phyloP scores from a whole-genome alignment of 2,888 invertebrate genomes.

The Leucophenga maculata region DNA sequence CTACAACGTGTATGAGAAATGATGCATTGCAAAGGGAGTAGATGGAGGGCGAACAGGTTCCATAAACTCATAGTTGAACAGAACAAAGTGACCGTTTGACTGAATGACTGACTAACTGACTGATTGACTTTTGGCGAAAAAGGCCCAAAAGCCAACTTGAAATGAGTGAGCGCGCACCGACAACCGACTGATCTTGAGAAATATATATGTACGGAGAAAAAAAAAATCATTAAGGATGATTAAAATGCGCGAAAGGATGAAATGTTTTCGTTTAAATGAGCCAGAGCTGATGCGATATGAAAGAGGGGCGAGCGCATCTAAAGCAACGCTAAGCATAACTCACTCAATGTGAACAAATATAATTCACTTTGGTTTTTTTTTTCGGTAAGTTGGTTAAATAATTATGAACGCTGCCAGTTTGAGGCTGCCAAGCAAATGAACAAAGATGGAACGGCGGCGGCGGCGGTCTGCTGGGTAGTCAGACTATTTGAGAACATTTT shows the following conservation, averaged over 20 bases:
- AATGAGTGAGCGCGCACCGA: neutral
- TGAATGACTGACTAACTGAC: neutral
- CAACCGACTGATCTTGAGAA: neutral
- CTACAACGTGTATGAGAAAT: neutral
- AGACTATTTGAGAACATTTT: neutral
- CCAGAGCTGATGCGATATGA: conserved; percentile 2
- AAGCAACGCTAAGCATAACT: neutral
- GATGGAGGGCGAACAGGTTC: neutral
- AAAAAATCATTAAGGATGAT: conserved; percentile 55
- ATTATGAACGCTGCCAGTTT: conserved; percentile 8
- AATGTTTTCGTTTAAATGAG: conserved; percentile 46
- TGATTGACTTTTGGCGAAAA: neutral
- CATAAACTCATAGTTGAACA: too few relatives aligned
- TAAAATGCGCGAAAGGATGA: conserved; percentile 58
- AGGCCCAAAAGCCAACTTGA: neutral
- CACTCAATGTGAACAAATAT: conserved; percentile 2
- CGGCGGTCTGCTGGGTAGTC: neutral
- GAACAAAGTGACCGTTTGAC: neutral
- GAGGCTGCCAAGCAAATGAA: neutral
- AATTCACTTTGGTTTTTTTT: conserved; percentile 10
- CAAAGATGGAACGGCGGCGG: neutral
- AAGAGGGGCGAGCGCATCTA: too few relatives aligned
- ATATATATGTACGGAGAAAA: conserved; percentile 16
- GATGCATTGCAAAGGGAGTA: neutral
- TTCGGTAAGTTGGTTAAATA: conserved; percentile 9